Percentiles rank a stretch among this genome's conserved stretches.
Conservation (phyloP, 1,140 invertebrate species). For the Bursaphelenchus mucronatus region DNA sequence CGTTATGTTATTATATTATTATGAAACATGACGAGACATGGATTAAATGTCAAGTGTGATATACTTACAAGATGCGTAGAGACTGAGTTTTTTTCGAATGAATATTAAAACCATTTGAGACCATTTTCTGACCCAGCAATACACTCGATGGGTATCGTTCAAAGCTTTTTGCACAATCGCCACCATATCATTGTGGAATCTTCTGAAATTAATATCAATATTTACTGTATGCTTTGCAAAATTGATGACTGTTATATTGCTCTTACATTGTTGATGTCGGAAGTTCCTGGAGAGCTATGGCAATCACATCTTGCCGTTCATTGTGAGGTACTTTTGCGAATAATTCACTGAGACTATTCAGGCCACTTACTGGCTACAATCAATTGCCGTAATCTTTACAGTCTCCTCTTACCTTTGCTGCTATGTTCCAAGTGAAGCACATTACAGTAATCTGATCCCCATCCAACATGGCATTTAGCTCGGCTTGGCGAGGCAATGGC, state of each 20-base stretch:
- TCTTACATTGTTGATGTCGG: conserved; percentile 43
- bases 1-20: neutral
- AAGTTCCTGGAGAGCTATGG: conserved; percentile 43
- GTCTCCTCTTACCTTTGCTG: conserved; percentile 31
- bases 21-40: neutral
- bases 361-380: conserved; percentile 23
- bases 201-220: conserved; percentile 21
- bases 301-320: conserved; percentile 44
- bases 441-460: conserved; percentile 36
- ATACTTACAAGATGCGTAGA: conserved; percentile 42
- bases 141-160: conserved; percentile 44
- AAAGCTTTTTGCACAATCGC: conserved; percentile 35
- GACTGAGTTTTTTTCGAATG: conserved; percentile 30
- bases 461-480: conserved; percentile 32
- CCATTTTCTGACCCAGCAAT: conserved; percentile 49
- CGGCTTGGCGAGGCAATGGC: conserved; percentile 29
- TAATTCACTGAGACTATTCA: conserved; percentile 29
- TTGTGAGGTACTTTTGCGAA: conserved; percentile 34
- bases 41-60: conserved; percentile 10
- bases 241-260: neutral
- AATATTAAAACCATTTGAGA: conserved; percentile 51
- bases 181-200: conserved; percentile 40
- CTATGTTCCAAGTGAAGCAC: conserved; percentile 52
- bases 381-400: conserved; percentile 5
- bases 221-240: conserved; percentile 4